Base-by-base conservation (phyloP, 30 jellyfish, hydroid and myxozoan species). In the Aurelia sp. region DNA sequence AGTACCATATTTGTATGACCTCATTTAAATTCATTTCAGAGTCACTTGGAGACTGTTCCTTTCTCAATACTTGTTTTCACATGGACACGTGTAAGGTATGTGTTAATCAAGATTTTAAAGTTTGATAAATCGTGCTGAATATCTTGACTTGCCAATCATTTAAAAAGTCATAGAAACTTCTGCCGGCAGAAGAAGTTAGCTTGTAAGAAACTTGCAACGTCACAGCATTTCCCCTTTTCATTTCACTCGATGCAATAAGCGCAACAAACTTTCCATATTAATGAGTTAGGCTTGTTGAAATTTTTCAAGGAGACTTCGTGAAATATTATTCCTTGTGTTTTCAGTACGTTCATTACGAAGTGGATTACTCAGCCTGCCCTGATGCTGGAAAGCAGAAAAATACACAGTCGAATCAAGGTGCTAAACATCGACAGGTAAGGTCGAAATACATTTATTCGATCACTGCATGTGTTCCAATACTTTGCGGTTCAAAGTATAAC, bases 301-400 rank as follows among this genome's bases (percentile, higher is more conserved):
- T 61, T 0, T 7, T 61, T 61, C 33, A 7, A 61, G 13, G 13
- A 9, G 7, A 61, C 4, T 44, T 44, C 55, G 15, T 44, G 9
- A 44, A 8, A 7, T 44, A 8, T 44, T 8, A 44, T 44, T 44
- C 12, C 22, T 50, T 59, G 12, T 17, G 11, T 27, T 69, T 78
- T 18, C 62, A 95, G 98, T 96, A 91, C 73, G 99, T 96, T 38
- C 99, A 96, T 89, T 96, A 96, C 79, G 99, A 96, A 67, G 97
- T 96, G 30, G 98, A 96, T 75, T 84, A 91, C 77, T 72, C 91
- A 18, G 91, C 97, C 35, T 90, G 97, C 72, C 93, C 97, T n/a
- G 94, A 77, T 62, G 84, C 84, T 33, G 90, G 89, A 47, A 78
- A 72, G 60, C 87, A 66, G 63, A 84, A 84, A 64, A 65, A 17